phyloP scores from a whole-genome alignment of 2,888 invertebrate genomes.

The Drosophila formosana region DNA sequence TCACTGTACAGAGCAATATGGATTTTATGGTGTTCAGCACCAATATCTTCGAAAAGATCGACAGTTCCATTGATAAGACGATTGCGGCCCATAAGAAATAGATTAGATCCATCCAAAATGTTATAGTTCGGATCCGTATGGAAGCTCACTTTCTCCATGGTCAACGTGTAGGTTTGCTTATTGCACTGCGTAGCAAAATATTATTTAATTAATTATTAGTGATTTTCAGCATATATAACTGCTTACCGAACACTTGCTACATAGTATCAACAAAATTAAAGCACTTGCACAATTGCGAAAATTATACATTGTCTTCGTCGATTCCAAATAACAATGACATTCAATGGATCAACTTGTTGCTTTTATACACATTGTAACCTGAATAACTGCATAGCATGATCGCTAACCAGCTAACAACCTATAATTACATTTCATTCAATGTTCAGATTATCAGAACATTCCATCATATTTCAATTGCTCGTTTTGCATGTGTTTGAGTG shows the following conservation, averaged over 20 bases:
- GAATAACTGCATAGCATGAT: neutral
- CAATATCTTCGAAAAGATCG: neutral
- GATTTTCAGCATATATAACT: neutral
- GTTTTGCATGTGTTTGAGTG: neutral
- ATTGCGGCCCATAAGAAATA: constrained; percentile 15
- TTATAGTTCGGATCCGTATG: neutral
- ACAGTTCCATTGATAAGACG: constrained; percentile 22
- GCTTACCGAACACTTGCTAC: constrained; percentile 1
- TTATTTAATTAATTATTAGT: neutral
- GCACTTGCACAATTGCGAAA: neutral
- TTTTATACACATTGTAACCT: neutral
- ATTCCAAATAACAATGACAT: neutral
- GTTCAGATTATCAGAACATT: constrained; percentile 8
- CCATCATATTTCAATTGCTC: neutral
- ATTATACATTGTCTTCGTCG: neutral
- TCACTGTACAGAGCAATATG: neutral
- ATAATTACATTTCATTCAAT: neutral
- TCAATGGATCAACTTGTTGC: neutral
- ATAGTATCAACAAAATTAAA: neutral
- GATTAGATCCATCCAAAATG: neutral
- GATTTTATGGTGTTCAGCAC: neutral
- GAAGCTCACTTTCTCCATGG: constrained; percentile 1
- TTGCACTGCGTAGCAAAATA: neutral
- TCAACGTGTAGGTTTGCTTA: neutral
- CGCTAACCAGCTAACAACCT: neutral